phyloP scores from a whole-genome alignment of 2,113 vertebrate genomes.

The Melanostigma gelatinosum region DNA sequence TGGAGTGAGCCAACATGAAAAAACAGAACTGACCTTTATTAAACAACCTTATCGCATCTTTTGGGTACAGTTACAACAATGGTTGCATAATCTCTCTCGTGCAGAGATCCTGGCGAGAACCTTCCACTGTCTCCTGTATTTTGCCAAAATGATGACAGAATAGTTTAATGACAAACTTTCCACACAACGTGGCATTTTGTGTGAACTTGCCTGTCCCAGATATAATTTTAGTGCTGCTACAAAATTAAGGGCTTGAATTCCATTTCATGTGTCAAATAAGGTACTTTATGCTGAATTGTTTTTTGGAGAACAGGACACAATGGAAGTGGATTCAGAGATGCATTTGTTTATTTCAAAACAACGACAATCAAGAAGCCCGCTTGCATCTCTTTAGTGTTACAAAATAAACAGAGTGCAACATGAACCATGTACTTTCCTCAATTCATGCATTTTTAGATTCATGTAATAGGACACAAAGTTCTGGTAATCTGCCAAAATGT shows the following conservation, averaged over 20 bases:
- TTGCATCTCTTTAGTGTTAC: not conserved
- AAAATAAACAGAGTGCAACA: not conserved
- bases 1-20: too few species aligned
- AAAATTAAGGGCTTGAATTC: not conserved
- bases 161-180: conserved; percentile 27
- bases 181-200: not conserved
- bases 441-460: not conserved
- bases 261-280: not conserved
- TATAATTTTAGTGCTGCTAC: too few species aligned
- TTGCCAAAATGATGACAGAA: conserved; percentile 31
- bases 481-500: not conserved
- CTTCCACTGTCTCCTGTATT: conserved; percentile 10
- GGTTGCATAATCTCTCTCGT: conserved; percentile 1
- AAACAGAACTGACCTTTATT: not conserved
- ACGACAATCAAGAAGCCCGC: not conserved
- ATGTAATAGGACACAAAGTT: not conserved
- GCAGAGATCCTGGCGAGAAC: not conserved
- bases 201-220: not conserved
- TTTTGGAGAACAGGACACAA: conserved; percentile 1
- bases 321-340: not conserved
- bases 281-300: not conserved
- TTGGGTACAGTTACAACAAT: conserved; percentile 21
- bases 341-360: conserved; percentile 27
- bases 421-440: not conserved
- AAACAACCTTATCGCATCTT: conserved; percentile 21